Conservation (phyloP, 2,797 vertebrate genomes). For the Dromococcyx pavoninus region DNA sequence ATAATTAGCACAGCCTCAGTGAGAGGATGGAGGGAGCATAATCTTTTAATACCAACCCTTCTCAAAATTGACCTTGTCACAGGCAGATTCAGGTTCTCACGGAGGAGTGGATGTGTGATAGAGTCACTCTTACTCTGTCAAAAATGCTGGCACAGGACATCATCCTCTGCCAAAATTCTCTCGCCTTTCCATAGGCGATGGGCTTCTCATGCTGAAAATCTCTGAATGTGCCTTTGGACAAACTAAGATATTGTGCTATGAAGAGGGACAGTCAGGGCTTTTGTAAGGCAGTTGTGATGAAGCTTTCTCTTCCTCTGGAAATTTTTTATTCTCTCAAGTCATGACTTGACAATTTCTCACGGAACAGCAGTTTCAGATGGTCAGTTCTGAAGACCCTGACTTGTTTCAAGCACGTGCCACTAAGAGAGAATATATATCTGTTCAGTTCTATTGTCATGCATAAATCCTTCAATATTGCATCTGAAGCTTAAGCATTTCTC, state of each 20-base stretch:
- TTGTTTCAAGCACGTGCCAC: neutral
- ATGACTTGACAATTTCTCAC: neutral
- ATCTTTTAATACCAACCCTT: slow-evolving; percentile 65
- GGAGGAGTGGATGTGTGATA: neutral
- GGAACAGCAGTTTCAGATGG: neutral
- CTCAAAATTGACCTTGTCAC: slow-evolving; percentile 58
- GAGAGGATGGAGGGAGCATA: slow-evolving; percentile 55
- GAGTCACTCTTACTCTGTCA: neutral
- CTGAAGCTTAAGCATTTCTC: neutral
- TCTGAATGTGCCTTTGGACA: neutral
- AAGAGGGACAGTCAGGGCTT: neutral
- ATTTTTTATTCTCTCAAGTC: neutral
- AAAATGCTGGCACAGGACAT: neutral
- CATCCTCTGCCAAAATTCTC: neutral
- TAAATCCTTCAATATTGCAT: neutral
- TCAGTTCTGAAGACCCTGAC: neutral
- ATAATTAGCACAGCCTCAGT: slow-evolving; percentile 30
- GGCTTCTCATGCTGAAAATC: neutral
- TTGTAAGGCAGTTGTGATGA: neutral
- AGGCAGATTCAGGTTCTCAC: neutral
- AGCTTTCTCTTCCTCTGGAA: neutral
- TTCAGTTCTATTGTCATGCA: neutral
- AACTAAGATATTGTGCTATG: neutral
- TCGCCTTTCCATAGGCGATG: neutral
- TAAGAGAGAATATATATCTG: neutral